These are phyloP conservation scores for Macaca fascicularis DNA, from an alignment of 2,113 vertebrate species.

Conservation along the genomic window T2T-MFA8v1.1 NC_088380.1:135632501-135633000, in stretches of 20 bases:
- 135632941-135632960: background rate
- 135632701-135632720: too few species aligned
- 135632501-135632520: too few species aligned
- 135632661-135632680: too few species aligned
- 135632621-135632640: background rate
- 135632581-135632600: background rate
- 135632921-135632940: background rate
- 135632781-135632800: background rate
- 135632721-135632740: too few species aligned
- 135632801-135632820: background rate
- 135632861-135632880: background rate
- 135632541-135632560: too few species aligned
- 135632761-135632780: too few species aligned
- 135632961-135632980: background rate
- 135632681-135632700: too few species aligned
- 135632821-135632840: background rate
- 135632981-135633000: background rate
- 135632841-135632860: background rate
- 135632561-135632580: too few species aligned
- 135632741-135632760: too few species aligned
- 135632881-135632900: background rate
- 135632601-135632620: background rate
- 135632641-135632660: background rate
- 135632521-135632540: too few species aligned
- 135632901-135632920: background rate